Evolutionary conservation across 2,113 vertebrate species (phyloP), one percentile per base, ranked within the genome.

Genomic region (Desmodus rotundus): DNA sequence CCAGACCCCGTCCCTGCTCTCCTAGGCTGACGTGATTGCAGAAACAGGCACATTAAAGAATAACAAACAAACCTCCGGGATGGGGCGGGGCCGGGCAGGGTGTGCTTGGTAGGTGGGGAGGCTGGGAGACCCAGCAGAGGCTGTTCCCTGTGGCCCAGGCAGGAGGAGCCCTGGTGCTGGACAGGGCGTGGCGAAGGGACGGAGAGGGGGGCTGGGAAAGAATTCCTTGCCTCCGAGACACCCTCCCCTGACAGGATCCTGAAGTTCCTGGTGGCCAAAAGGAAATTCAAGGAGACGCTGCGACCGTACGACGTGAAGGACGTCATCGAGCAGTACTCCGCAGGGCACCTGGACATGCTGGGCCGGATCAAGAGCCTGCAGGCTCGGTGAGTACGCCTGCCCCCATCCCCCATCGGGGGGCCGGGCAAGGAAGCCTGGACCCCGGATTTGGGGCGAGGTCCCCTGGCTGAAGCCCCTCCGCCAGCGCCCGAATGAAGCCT

Each of bases 211-310:
- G 19, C 89, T 84, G 28, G 84, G 28, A 80, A 76, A 47, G 24
- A 74, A 61, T 67, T 38, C 9, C 38, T 14, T 47, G 36, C 54
- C 20, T 43, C 78, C 76, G 80, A 93, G 83, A 73, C 15, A 10
- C 6, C 45, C 31, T 95, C 38, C 38, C 91, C 1, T 22, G 1
- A 50, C 93, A 99, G 99, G 98, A 99, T 99, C 96, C 98, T 99
- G n/a, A 99, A 99, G 98, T 99, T 99, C 97, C 98, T 99, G 82
- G 99, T 99, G 97, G 99, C 99, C 96, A 99, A 99, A 98, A 99
- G 99, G 97, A 99, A 99, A 97, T 99, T 99, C 98, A 99, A 99
- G 98, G 99, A 99, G 98, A 99, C 99, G 0, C 95, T 99, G 97
- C 98, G 99, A 63, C 99, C 99, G 0, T 99, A 99, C 0, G 99